Evolutionary conservation across 2,113 vertebrate species (phyloP), one percentile per base, ranked within the genome.

Genomic region (Protomyctophum bolini): DNA sequence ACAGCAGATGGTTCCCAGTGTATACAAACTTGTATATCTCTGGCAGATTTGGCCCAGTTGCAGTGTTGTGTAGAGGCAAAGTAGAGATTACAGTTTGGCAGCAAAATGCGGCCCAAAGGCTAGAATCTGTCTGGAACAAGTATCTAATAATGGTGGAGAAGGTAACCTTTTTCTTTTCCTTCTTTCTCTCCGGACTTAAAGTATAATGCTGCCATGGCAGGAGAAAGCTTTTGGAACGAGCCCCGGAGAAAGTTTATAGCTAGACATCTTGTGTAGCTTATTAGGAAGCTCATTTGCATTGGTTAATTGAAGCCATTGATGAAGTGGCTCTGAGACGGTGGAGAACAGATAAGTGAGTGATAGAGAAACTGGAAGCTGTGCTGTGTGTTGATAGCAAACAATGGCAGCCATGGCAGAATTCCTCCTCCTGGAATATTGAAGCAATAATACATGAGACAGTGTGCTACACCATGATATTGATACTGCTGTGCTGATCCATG

Each of bases 31-130:
- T 63, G 11, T 66, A 68, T 76, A 84, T 82, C 76, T 84, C 82
- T 82, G 63, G 75, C 80, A 82, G 80, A 72, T 48, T 58, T 76
- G 82, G 85, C 80, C 82, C 74, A 84, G 77, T 86, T 91, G 79
- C 71, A 59, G 76, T 55, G 75, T 58, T 21, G 61, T 46, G 48
- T 45, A 66, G 76, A 66, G 77, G 70, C 79, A 69, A 64, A 79
- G 77, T 68, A 52, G 68, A 79, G 88, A 85, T 86, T 88, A 81
- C 61, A 62, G 63, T 83, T 73, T 83, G 83, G 86, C 84, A 84
- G 82, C 65, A 65, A 72, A 74, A 76, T 75, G 7, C 56, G 68
- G 76, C 81, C 88, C 85, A 82, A 70, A 73, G 88, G 84, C 83
- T 10, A 79, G 81, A 76, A 78, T 90, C 88, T 88, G 83, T 74